phyloP scores from a whole-genome alignment of 2,113 vertebrate species.

The Protomyctophum bolini region DNA sequence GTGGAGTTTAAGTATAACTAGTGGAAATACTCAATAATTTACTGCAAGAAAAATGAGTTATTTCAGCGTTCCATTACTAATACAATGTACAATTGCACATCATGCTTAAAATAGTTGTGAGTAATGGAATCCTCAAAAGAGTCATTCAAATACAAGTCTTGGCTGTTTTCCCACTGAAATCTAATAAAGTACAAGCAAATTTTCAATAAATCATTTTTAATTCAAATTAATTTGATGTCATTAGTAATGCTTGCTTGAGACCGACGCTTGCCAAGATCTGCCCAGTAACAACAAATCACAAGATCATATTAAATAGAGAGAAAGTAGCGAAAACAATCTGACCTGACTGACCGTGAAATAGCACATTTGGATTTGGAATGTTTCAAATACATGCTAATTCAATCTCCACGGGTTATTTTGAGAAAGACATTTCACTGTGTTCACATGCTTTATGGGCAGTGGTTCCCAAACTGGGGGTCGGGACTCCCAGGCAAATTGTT shows the following conservation, averaged over 20 bases:
- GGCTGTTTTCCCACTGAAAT: not conserved
- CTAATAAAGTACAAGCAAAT: not conserved
- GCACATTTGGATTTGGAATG: not conserved
- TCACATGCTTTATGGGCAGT: too few relatives aligned
- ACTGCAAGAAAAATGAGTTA: too few relatives aligned
- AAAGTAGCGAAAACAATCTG: not conserved
- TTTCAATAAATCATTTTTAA: not conserved
- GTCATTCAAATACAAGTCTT: too few relatives aligned
- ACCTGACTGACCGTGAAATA: not conserved
- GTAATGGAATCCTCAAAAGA: too few relatives aligned
- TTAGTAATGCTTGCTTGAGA: not conserved
- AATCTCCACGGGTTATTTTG: not conserved
- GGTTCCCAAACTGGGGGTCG: too few relatives aligned
- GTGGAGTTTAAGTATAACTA: too few relatives aligned
- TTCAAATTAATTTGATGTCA: not conserved
- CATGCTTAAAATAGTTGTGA: too few relatives aligned
- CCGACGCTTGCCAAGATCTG: not conserved
- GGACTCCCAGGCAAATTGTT: too few relatives aligned
- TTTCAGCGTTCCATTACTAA: too few relatives aligned
- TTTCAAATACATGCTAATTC: not conserved
- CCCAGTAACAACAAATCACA: not conserved
- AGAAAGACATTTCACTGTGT: too few relatives aligned
- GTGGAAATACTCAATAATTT: too few relatives aligned
- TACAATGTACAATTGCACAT: too few relatives aligned
- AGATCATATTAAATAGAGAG: not conserved